Conservation (phyloP, 2,888 invertebrate genomes). For the Hipparchia sbordonii region DNA sequence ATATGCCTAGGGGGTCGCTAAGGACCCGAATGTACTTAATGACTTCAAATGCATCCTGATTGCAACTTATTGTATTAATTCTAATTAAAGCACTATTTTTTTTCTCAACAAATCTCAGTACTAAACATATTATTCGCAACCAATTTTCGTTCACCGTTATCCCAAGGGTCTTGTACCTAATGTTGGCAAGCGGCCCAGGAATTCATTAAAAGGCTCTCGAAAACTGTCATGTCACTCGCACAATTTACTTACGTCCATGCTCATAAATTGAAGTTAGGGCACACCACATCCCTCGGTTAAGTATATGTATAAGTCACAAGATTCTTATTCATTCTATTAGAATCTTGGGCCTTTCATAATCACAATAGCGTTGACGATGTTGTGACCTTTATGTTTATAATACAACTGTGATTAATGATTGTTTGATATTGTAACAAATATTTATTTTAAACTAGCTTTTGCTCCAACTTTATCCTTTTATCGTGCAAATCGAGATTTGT, state of each 20-base stretch:
- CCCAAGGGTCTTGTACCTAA: background rate
- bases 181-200: constrained; percentile 23
- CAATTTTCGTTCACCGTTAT: constrained; percentile 4
- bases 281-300: constrained; percentile 26
- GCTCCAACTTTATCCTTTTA: too few relatives aligned
- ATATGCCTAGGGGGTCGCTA: too few relatives aligned
- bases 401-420: constrained; percentile 27
- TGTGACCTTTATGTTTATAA: constrained; percentile 31
- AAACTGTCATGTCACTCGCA: constrained; percentile 19
- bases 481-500: too few relatives aligned
- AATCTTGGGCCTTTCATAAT: constrained; percentile 24
- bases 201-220: constrained; percentile 26
- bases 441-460: background rate
- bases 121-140: constrained; percentile 10
- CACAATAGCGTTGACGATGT: constrained; percentile 36
- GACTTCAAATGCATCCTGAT: too few relatives aligned
- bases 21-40: too few relatives aligned
- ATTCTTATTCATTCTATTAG: constrained; percentile 29
- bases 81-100: too few relatives aligned
- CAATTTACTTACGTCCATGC: constrained; percentile 17
- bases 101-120: background rate
- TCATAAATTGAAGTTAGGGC: constrained; percentile 26
- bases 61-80: too few relatives aligned
- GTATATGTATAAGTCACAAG: constrained; percentile 16
- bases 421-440: constrained; percentile 20